Evolutionary conservation across 2,888 invertebrate species (phyloP), one percentile per base, ranked within the genome.

Genomic region (Orthonevra nobilis): DNA sequence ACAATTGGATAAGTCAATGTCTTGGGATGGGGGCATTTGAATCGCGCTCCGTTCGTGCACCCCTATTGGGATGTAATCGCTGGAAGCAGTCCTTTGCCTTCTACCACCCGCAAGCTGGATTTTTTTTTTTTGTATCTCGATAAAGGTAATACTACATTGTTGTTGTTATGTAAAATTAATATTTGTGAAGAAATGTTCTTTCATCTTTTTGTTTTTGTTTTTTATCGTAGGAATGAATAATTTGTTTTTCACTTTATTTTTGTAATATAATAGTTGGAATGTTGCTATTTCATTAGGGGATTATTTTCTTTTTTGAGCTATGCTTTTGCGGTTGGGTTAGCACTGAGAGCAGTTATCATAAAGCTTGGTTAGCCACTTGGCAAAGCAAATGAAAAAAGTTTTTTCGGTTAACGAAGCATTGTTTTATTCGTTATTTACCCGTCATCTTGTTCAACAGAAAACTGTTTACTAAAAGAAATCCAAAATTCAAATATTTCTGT

Each of bases 161-260:
- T n/a, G n/a, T n/a, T n/a, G 63, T 70, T 50, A 40, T 61, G 42
- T 56, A 10, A 64, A 58, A 70, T 77, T 77, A 77, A 70, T 75
- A 75, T 4, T 23, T 34, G 52, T 38, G 14, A 34, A 54, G 38
- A 40, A 54, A 69, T 56, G 42, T 75, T 50, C 75, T 63, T 73
- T 58, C 34, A 63, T 63, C 56, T 61, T 68, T 20, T 58, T 56
- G n/a, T n/a, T 30, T 60, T 60, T 38, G 5, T 23, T 23, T 23
- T 38, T 30, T 50, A 3, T 4, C 9, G 20, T n/a, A 9, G 19
- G 34, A 54, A 34, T 19, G 28, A 32, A 34, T 44, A 73, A 70
- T 61, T 69, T 69, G 32, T 56, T 26, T 63, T 46, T 26, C 10
- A n/a, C 14, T 72, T 56, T 42, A 14, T 44, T 61, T 46, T 34